Evolutionary conservation across 1,140 invertebrate species (phyloP).

Genomic region (Pararge aegeria): DNA sequence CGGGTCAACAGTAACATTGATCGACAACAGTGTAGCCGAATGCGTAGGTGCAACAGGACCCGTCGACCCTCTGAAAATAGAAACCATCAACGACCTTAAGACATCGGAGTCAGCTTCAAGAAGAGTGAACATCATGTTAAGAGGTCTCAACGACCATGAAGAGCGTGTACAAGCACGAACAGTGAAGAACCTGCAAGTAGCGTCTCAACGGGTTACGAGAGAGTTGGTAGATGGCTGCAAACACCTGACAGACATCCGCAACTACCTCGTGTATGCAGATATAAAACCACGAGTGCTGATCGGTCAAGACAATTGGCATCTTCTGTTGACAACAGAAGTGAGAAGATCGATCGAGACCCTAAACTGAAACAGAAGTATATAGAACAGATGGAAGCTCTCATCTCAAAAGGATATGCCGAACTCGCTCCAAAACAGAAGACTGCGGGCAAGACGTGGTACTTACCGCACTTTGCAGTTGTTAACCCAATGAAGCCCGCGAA

Average conservation of each 20-base stretch:
- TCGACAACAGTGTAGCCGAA: not conserved
- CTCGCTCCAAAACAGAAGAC: not conserved
- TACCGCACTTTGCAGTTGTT: conserved; percentile 37
- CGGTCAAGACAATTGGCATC: conserved; percentile 31
- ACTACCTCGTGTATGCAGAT: conserved; percentile 7
- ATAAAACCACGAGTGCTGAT: conserved; percentile 17
- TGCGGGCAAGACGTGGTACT: conserved; percentile 10
- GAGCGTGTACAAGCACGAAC: too few relatives aligned
- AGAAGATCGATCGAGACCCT: conserved; percentile 19
- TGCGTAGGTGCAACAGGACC: not conserved
- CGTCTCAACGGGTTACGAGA: not conserved
- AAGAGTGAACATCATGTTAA: too few relatives aligned
- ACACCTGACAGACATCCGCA: conserved; percentile 12
- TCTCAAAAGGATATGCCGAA: conserved; percentile 22
- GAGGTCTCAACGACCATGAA: too few relatives aligned
- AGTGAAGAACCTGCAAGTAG: too few relatives aligned
- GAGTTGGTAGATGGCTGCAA: not conserved
- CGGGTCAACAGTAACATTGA: not conserved
- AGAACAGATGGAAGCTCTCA: conserved; percentile 22
- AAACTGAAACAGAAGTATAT: conserved; percentile 15
- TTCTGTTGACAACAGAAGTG: conserved; percentile 8
- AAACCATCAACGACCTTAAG: not conserved
- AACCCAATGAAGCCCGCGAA: conserved; percentile 32
- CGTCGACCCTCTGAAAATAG: not conserved
- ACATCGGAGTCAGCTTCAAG: too few relatives aligned